Base-by-base conservation (phyloP, 2,113 vertebrate species). In the Pterophyllum scalare region DNA sequence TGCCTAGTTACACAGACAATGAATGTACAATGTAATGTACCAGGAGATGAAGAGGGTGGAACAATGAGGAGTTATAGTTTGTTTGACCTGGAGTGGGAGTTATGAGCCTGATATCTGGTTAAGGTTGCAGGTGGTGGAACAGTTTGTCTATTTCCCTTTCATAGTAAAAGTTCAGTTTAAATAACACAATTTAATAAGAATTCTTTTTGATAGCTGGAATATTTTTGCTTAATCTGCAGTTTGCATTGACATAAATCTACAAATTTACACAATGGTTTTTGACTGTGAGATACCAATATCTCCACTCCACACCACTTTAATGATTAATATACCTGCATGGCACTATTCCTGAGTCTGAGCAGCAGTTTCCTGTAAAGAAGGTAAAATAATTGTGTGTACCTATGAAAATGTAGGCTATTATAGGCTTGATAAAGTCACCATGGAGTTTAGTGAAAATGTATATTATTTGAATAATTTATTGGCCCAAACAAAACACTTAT, bases 381-480 rank as follows among this genome's bases (percentile, higher is more conserved):
- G 14, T 60, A 60, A 60, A 31, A 26, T 46, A 72, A 46, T 72
- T 31, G 65, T 13, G 5, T 14, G 28, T 4, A 26, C 4, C 24
- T 77, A 35, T 76, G 54, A 4, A 80, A 62, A 59, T 57, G 22
- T 72, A 2, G 0, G 26, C 26, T 46, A 38, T 15, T 52, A 24
- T n/a, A 49, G 67, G 0, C 52, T 15, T 52, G 31, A 46, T 10
- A 74, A 83, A 60, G 35, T 61, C 76, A 60, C 35, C 49, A 38
- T n/a, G 58, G 31, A 33, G 74, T 35, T 74, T 24, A 64, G 13
- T 49, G 35, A 74, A 85, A 61, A 38, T 46, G 65, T 22, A 31
- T 54, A 17, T 67, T 56, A 67, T 26, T n/a, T 87, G 59, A 87
- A 84, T 80, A 80, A 88, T 79, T 74, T 2, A 90, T 58, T 40